A percentile compares a stretch with the other conserved stretches of the same genome.
Conservation (phyloP, 2,113 vertebrate genomes). For the Trematomus loennbergii region DNA sequence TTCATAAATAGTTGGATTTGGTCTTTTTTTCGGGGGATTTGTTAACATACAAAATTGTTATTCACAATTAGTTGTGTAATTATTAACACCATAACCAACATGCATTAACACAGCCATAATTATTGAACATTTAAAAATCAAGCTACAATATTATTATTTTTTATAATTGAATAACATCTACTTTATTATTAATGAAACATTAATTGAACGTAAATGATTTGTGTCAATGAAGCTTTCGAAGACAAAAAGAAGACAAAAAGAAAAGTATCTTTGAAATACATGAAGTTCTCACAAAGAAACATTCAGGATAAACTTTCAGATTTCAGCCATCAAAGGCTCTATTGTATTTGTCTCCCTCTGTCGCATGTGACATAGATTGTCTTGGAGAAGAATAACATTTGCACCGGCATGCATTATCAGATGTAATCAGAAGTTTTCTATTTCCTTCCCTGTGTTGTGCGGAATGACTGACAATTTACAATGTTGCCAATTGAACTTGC, state of each 20-base stretch:
- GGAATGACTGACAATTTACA: not conserved
- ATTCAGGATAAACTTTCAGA: not conserved
- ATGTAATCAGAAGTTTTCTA: not conserved
- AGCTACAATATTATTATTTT: no score
- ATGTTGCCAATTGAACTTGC: not conserved
- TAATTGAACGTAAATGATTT: no score
- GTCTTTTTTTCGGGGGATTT: not conserved
- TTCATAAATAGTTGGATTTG: not conserved
- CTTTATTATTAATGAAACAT: not conserved
- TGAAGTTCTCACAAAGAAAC: not conserved
- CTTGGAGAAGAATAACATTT: not conserved
- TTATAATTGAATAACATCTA: not conserved
- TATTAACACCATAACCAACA: no score
- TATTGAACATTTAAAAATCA: no score
- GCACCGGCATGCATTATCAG: not conserved
- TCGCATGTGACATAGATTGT: not conserved
- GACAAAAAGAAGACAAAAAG: not conserved
- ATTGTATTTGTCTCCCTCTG: not conserved
- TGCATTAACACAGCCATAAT: no score
- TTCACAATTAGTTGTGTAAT: no score
- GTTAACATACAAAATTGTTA: not conserved
- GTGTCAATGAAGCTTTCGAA: no score
- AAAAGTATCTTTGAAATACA: not conserved
- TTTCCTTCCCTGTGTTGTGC: not conserved
- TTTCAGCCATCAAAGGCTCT: not conserved